Percentiles rank a stretch among this genome's conserved stretches.
These are phyloP conservation scores for Dicycla oo DNA, from an alignment of 2,888 invertebrate species.

Conservation along the genomic window DNA sequence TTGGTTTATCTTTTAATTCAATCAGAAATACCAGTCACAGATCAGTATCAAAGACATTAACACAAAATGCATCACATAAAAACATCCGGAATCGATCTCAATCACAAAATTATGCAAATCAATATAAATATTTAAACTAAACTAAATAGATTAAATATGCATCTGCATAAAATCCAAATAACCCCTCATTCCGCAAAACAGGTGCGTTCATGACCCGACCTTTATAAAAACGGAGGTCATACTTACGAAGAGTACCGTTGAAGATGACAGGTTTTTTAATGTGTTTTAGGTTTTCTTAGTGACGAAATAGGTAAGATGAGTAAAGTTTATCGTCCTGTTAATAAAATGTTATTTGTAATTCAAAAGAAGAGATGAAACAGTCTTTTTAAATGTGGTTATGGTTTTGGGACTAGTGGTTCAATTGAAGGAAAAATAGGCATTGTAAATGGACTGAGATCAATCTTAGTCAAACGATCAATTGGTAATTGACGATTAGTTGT, in stretches of 20 bases:
- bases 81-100: not conserved
- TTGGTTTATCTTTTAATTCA: not conserved
- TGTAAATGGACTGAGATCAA: too few relatives aligned
- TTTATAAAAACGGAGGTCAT: slow-evolving; percentile 39
- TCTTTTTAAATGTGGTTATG: too few relatives aligned
- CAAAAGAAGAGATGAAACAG: too few relatives aligned
- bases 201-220: slow-evolving; percentile 19
- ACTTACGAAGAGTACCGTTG: slow-evolving; percentile 25
- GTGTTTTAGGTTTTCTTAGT: not conserved
- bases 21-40: not conserved
- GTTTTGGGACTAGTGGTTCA: too few relatives aligned
- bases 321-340: not conserved
- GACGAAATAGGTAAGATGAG: slow-evolving; percentile 8
- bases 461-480: too few relatives aligned
- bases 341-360: not conserved
- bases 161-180: slow-evolving; percentile 12
- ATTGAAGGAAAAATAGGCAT: too few relatives aligned
- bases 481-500: too few relatives aligned
- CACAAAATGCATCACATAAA: slow-evolving; percentile 6
- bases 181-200: slow-evolving; percentile 36
- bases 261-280: slow-evolving; percentile 43
- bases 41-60: not conserved
- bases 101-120: slow-evolving; percentile 14
- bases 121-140: slow-evolving; percentile 14
- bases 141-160: slow-evolving; percentile 14